Evolutionary conservation across 2,113 vertebrate genomes (phyloP), one percentile per base, ranked within the genome.

Genomic region (Ammodytes marinus): DNA sequence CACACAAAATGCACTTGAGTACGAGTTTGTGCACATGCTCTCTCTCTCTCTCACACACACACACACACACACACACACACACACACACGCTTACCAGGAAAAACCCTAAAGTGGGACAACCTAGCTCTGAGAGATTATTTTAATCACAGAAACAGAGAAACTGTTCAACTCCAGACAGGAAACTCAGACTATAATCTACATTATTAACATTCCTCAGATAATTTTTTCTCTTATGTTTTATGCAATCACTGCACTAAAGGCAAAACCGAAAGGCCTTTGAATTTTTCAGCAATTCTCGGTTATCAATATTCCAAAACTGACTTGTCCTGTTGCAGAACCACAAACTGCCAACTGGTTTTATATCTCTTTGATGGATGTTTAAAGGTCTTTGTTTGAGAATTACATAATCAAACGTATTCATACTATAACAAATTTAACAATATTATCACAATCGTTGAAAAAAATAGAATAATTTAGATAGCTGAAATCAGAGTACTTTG

Each of bases 151-250:
- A 91, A 94, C 91, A 93, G 85, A 92, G 86, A 81, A 84, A 79
- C 87, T 71, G 88, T 68, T 88, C 49, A 63, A 66, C 37, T 78
- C 85, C 61, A 86, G 75, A 77, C 79, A 13, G 43, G 58, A 89
- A 79, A 46, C 84, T 86, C 75, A 88, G 77, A 76, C 88, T 73
- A n/a, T 94, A 94, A 95, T 92, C 94, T 87, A 49, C 77, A 74
- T 89, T 85, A 93, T 95, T 94, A 94, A 96, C 93, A 96, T 96
- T 95, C 94, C 85, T 87, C 42, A 4, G 55, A 78, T 85, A 85
- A 91, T 88, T 92, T 91, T 59, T 74, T 67, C 53, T 47, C 70
- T 74, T 77, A 27, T 27, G 27, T 27, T 27, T 27, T 27, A 27
- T 72, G 67, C 74, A 84, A 79, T 39, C 59, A 27, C 47, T 74